Evolutionary conservation across 30 jellyfish, hydroid and myxozoan genomes (phyloP), one percentile per base, ranked within the genome.

Genomic region (Turritopsis dohrnii): DNA sequence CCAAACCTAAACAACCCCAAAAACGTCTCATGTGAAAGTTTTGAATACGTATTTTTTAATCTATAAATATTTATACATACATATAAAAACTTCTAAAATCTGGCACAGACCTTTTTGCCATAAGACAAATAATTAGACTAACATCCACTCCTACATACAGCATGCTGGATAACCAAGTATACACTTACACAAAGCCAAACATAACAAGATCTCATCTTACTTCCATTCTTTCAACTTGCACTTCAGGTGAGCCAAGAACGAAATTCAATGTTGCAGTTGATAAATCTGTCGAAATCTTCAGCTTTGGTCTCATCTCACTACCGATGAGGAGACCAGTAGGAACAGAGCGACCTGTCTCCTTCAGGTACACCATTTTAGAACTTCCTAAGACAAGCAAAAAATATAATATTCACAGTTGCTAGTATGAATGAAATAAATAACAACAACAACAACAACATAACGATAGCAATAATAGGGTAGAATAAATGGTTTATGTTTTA

Each of bases 281-380:
- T 72, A 94, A 79, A 74, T 94, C 99, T 18, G 81, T 72, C 30
- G 86, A 88, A 17, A 94, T 79, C 65, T 79, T 81, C 54, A 94
- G 75, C 74, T 94, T 94, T 29, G 96, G 90, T 7, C 96, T 86
- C 26, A 27, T n/a, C 1, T 89, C 90, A 52, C 89, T 72, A 18
- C 99, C 99, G 72, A 94, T 52, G 1, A 77, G 87, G 54, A 94
- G 79, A 8, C 99, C 99, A 21, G 89, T 94, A 19, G 95, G 82
- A 31, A 94, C 88, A 83, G 92, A 80, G n/a, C 99, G 94, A 65
- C 97, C 96, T 8, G 80, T 31, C 71, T 86, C 92, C 65, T 89
- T 90, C 87, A 94, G 81, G 79, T 88, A 94, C 77, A 94, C 87
- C 66, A 88, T 85, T 25, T 84, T 85, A 52, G 87, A 81, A 29